A percentile compares a stretch with the other conserved stretches of the same genome.
Conservation (phyloP, 2,888 invertebrate genomes). For the Phaedon cochleariae region DNA sequence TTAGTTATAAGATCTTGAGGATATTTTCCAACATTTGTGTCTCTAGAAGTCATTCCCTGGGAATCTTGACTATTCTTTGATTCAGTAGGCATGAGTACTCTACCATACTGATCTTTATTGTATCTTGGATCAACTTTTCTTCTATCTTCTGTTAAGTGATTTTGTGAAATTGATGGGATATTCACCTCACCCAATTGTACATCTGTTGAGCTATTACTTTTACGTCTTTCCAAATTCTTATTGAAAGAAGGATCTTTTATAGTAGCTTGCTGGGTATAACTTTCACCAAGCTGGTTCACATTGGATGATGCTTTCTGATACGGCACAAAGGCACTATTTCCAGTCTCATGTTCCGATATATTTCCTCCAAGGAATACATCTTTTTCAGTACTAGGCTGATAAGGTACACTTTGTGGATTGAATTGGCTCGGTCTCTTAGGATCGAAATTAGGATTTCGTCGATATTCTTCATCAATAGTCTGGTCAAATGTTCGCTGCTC, state of each 20-base stretch:
- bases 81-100: no score
- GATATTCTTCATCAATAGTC: conserved; percentile 33
- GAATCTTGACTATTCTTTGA: no score
- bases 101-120: no score
- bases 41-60: no score
- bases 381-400: conserved; percentile 8
- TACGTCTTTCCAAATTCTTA: conserved; percentile 15
- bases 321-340: conserved; percentile 36
- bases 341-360: conserved; percentile 16
- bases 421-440: conserved; percentile 43
- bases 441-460: conserved; percentile 42
- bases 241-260: conserved; percentile 10
- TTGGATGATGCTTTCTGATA: conserved; percentile 26
- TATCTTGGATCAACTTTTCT: no score
- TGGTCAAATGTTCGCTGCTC: conserved; percentile 18
- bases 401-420: conserved; percentile 17
- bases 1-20: no score
- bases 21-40: no score
- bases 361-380: conserved; percentile 7
- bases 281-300: conserved; percentile 19
- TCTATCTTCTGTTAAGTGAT: no score
- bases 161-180: no score
- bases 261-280: conserved; percentile 15
- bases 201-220: neutral
- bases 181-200: no score